Evolutionary conservation across 2,888 invertebrate species (phyloP), one percentile per base, ranked within the genome.

Genomic region (Drosophila anomalata): DNA sequence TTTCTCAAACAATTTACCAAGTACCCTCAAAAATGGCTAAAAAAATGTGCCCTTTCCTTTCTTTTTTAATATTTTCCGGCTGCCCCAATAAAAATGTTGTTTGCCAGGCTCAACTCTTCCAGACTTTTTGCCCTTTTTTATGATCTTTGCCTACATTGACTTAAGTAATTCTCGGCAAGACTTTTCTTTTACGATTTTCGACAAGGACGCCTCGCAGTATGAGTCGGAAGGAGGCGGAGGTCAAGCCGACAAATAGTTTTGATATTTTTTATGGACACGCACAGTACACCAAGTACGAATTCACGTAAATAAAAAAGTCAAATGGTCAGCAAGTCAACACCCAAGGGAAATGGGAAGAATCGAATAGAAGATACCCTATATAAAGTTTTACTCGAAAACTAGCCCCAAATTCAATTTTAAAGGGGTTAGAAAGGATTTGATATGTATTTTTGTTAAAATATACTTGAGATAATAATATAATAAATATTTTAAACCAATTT

Each of bases 111-210:
- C 50, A 73, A 83, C 69, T 77, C 85, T 78, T 73, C 69, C 57
- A 56, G 50, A 54, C 67, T 53, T 67, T 57, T 48, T 46, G 41
- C 17, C 51, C 52, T 46, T 56, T 80, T 83, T 86, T 86, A 86
- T 85, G 82, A 77, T 76, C 76, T 78, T 69, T 73, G 78, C 86
- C 75, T 75, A 73, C 77, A 77, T 89, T 86, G 85, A 89, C 85
- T 77, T 81, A 76, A 86, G 73, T 73, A 87, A 89, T 86, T 86
- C 82, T 78, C 87, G 46, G 80, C 80, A 83, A 68, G 68, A 62
- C 60, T 54, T 72, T 68, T 66, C 66, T 80, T 70, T 87, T 77
- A 82, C 73, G 87, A 83, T 69, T 31, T 12, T 20, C 59, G 59
- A 52, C 79, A 86, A 87, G 78, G 87, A 80, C 87, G 76, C 65